Conservation (phyloP, 2,888 invertebrate species). For the Sepiola atlantica region DNA sequence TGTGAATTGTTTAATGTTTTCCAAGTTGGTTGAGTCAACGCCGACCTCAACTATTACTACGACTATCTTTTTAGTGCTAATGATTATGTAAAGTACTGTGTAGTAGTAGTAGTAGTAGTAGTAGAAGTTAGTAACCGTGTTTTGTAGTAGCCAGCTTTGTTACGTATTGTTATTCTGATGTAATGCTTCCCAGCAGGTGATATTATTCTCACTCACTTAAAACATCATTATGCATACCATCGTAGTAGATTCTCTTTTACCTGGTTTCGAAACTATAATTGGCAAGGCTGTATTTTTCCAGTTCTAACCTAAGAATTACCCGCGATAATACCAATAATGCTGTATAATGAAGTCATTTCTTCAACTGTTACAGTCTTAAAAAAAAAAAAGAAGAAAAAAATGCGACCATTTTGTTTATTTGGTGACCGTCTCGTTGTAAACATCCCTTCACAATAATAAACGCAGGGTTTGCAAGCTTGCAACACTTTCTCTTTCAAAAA, state of each 20-base stretch:
- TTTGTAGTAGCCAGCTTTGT: background rate
- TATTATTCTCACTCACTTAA: background rate
- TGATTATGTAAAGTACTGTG: background rate
- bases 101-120: background rate
- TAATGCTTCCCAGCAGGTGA: background rate
- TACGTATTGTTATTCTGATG: background rate
- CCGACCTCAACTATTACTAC: background rate
- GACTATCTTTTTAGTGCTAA: background rate
- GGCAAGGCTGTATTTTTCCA: background rate
- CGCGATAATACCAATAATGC: background rate
- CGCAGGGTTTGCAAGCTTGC: too few species aligned
- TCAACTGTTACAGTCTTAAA: too few species aligned
- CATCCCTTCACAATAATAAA: background rate
- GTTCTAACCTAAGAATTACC: background rate
- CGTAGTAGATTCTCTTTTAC: background rate
- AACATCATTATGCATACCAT: background rate
- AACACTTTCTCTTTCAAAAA: too few species aligned
- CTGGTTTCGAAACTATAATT: background rate
- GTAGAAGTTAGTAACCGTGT: background rate
- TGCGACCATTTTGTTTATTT: background rate
- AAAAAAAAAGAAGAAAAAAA: too few species aligned
- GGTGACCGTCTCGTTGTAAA: too few species aligned
- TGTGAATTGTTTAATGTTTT: background rate
- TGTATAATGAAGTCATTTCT: too few species aligned
- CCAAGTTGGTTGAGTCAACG: background rate